These are phyloP conservation scores for Brachionus plicatilis DNA, from an alignment of 1,140 invertebrate species.

Conservation along the genomic window DNA sequence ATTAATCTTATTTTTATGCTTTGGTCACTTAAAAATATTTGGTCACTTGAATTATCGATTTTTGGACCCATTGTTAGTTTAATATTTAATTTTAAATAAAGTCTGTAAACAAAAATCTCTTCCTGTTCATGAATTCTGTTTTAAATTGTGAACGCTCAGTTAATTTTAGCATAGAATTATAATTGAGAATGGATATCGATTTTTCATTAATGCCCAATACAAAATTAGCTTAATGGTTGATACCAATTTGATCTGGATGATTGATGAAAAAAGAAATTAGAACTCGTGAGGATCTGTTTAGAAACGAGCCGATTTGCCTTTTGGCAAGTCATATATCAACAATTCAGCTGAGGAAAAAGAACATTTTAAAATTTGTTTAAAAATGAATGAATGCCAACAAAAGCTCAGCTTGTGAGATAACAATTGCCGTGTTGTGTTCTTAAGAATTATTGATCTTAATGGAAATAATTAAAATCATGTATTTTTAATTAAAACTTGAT, in stretches of 20 bases:
- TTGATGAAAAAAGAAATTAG: neutral
- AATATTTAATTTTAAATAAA: neutral
- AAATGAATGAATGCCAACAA: neutral
- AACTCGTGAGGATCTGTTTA: neutral
- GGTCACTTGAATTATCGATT: neutral
- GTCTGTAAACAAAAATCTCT: neutral
- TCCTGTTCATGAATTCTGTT: neutral
- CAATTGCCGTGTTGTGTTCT: neutral
- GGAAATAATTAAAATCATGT: neutral
- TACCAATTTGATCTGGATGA: neutral
- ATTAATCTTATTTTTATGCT: neutral
- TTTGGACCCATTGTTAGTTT: neutral
- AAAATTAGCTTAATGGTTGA: neutral
- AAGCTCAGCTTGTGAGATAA: neutral
- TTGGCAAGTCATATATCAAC: neutral
- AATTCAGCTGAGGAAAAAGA: neutral
- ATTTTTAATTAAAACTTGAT: neutral
- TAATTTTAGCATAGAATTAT: neutral
- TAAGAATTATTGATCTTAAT: neutral
- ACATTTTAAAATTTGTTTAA: neutral
- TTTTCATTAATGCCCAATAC: neutral
- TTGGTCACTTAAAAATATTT: neutral
- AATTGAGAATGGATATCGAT: neutral
- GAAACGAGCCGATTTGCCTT: neutral
- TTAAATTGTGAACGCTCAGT: neutral